These are phyloP conservation scores for Heliconius congener DNA, from an alignment of 1,140 invertebrate genomes.

Conservation along the genomic window DNA sequence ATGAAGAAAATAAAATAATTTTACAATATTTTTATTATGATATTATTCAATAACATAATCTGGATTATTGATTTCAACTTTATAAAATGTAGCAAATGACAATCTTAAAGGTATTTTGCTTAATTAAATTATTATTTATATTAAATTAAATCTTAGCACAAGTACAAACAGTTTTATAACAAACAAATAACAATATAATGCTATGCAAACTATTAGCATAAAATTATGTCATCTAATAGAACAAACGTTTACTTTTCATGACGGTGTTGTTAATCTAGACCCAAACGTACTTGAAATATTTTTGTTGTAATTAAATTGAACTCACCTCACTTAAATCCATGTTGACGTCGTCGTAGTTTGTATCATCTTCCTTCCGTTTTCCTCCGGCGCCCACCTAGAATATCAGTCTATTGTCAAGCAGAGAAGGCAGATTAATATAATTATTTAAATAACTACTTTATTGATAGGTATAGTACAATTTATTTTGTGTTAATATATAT, in stretches of 20 bases:
- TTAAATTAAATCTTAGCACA: conserved; percentile 3
- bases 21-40: background rate
- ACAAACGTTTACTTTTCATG: conserved; percentile 8
- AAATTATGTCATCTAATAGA: background rate
- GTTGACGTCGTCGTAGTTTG: conserved; percentile 80
- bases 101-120: background rate
- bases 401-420: conserved; percentile 79
- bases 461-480: background rate
- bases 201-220: background rate
- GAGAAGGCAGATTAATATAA: conserved; percentile 75
- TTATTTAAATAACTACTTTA: conserved; percentile 40
- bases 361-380: conserved; percentile 73
- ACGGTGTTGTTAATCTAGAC: conserved; percentile 3
- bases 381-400: conserved; percentile 64
- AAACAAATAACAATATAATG: background rate
- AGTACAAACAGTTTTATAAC: background rate
- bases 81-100: background rate
- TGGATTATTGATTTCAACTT: background rate
- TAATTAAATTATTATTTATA: background rate
- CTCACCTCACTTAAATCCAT: conserved; percentile 81
- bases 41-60: too few species aligned
- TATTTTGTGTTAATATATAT: background rate
- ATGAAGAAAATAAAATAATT: background rate
- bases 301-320: conserved; percentile 11
- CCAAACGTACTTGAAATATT: background rate